Evolutionary conservation across 53 echinoderm and acorn worm genomes (phyloP).

Genomic region (Paracentrotus lividus): DNA sequence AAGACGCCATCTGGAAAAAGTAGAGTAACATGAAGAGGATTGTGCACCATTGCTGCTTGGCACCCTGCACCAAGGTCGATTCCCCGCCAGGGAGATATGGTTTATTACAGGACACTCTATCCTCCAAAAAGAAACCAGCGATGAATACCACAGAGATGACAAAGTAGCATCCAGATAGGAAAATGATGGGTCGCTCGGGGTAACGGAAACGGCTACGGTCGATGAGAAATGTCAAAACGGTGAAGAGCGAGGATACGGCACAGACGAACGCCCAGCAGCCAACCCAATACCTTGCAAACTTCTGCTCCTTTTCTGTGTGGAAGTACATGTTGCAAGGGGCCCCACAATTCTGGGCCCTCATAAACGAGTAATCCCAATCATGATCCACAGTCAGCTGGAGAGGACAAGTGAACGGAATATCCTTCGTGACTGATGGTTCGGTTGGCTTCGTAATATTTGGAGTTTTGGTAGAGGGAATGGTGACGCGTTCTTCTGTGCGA

Average conservation of each 20-base stretch:
- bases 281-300: conserved; percentile 97
- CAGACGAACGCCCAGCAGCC: conserved; percentile 98
- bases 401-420: conserved; percentile 85
- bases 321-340: conserved; percentile 97
- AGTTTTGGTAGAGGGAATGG: conserved; percentile 80
- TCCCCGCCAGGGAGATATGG: conserved; percentile 68
- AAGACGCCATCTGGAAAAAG: conserved; percentile 99
- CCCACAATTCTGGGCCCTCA: conserved; percentile 91
- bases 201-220: conserved; percentile 95
- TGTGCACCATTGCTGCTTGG: conserved; percentile 93
- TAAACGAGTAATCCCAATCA: conserved; percentile 87
- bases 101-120: conserved; percentile 86
- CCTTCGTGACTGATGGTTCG: conserved; percentile 70
- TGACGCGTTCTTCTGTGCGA: conserved; percentile 83
- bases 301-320: conserved; percentile 80
- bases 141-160: conserved; percentile 95
- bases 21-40: conserved; percentile 98
- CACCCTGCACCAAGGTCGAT: conserved; percentile 80
- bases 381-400: conserved; percentile 79
- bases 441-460: conserved; percentile 77
- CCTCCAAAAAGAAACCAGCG: conserved; percentile 90
- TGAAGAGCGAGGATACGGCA: conserved; percentile 95
- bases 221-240: conserved; percentile 94
- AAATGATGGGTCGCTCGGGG: conserved; percentile 98
- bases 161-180: conserved; percentile 97